A percentile compares a stretch with the other conserved stretches of the same genome.
phyloP scores from a whole-genome alignment of 1,140 invertebrate species.

The Helicoverpa armigera region DNA sequence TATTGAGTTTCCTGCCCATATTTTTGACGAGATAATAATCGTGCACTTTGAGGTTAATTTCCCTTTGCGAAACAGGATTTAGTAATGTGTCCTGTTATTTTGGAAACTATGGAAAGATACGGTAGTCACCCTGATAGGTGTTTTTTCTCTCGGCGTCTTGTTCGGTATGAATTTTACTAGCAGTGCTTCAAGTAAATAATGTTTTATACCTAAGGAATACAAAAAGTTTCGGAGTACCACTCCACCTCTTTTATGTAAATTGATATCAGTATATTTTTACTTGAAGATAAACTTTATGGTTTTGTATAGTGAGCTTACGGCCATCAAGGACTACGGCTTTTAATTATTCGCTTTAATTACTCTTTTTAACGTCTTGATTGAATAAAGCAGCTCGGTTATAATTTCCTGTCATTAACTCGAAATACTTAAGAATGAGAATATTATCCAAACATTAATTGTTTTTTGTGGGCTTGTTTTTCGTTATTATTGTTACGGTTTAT shows the following conservation, averaged over 20 bases:
- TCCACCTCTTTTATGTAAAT: too few relatives aligned
- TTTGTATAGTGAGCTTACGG: not conserved
- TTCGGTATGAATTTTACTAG: too few relatives aligned
- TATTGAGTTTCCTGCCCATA: conserved; percentile 10
- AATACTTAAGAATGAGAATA: conserved; percentile 22
- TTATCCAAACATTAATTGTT: conserved; percentile 26
- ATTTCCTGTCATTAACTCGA: conserved; percentile 27
- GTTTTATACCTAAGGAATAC: too few relatives aligned
- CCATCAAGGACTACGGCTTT: conserved; percentile 8
- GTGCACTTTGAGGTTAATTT: not conserved
- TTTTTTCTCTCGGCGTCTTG: too few relatives aligned
- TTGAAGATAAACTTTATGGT: too few relatives aligned
- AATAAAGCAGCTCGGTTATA: conserved; percentile 23
- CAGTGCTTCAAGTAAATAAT: too few relatives aligned
- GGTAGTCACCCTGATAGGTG: too few relatives aligned
- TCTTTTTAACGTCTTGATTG: not conserved
- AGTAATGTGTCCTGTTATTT: not conserved
- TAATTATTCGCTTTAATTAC: conserved; percentile 14
- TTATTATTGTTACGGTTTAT: conserved; percentile 26
- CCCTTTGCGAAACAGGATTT: not conserved
- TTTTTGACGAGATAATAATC: conserved; percentile 7
- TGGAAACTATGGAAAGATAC: too few relatives aligned
- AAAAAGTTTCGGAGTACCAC: too few relatives aligned
- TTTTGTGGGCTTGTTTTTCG: conserved; percentile 28
- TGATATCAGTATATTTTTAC: too few relatives aligned